phyloP scores from a whole-genome alignment of 2,113 vertebrate genomes.

The Rhadina sibilatrix region DNA sequence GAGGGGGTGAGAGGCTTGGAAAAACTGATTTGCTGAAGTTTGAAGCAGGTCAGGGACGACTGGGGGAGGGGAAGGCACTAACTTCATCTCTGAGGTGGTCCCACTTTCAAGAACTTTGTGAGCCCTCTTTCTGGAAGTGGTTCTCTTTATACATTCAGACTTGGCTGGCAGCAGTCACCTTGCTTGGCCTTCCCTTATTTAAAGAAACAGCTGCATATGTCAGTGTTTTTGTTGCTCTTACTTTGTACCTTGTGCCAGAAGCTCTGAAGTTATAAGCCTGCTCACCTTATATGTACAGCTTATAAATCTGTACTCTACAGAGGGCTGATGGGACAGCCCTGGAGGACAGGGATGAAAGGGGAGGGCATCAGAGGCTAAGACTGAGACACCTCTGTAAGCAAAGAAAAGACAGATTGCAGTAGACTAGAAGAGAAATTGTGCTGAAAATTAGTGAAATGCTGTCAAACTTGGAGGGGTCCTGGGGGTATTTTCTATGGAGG shows the following conservation, averaged over 20 bases:
- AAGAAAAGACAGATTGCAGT: not conserved
- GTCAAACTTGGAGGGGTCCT: not conserved
- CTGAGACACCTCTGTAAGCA: not conserved
- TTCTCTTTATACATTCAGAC: slow-evolving; percentile 72
- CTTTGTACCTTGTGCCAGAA: slow-evolving; percentile 57
- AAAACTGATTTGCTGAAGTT: slow-evolving; percentile 61
- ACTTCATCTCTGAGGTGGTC: slow-evolving; percentile 76
- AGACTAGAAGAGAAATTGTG: not conserved
- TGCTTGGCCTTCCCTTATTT: slow-evolving; percentile 64
- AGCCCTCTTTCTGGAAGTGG: slow-evolving; percentile 74
- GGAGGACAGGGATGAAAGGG: not conserved
- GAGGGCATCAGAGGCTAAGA: not conserved
- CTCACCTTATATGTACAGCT: slow-evolving; percentile 24
- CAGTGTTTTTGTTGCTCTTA: slow-evolving; percentile 60
- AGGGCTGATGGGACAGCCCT: not conserved
- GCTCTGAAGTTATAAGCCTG: slow-evolving; percentile 49
- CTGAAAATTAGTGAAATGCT: not conserved
- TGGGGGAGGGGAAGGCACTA: slow-evolving; percentile 50
- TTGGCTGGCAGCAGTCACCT: slow-evolving; percentile 64
- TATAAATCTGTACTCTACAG: not conserved
- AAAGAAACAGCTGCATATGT: slow-evolving; percentile 68
- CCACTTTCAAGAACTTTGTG: slow-evolving; percentile 68
- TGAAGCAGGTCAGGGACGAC: slow-evolving; percentile 67
- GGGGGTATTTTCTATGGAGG: not conserved
- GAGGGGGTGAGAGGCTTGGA: slow-evolving; percentile 24